Conservation (phyloP, 2,113 vertebrate genomes). For the Pontoporia blainvillei region DNA sequence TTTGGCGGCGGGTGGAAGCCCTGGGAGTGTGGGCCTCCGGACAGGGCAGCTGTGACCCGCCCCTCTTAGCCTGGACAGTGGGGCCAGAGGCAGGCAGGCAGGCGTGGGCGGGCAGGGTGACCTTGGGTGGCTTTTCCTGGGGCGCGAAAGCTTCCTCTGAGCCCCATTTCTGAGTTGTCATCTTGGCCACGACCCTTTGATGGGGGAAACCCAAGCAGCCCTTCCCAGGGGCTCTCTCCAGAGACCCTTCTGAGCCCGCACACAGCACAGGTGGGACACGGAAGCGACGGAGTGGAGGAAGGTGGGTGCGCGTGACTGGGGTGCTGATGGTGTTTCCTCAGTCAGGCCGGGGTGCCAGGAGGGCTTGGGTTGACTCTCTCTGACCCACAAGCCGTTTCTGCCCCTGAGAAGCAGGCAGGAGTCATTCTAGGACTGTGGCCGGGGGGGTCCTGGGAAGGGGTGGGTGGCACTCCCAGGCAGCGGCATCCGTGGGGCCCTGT, state of each 20-base stretch:
- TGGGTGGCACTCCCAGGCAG: not conserved
- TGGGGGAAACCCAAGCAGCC: too few species aligned
- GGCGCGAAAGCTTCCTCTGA: not conserved
- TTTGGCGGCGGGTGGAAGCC: not conserved
- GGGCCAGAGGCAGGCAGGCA: not conserved
- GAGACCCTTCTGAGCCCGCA: not conserved
- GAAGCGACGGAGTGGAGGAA: accelerated
- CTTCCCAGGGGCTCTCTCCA: not conserved
- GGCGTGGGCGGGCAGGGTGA: accelerated
- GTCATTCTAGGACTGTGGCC: not conserved
- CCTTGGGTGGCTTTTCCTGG: not conserved
- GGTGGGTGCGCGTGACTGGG: not conserved
- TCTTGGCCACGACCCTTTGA: not conserved
- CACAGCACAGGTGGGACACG: not conserved
- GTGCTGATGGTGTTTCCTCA: not conserved
- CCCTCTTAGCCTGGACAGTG: accelerated
- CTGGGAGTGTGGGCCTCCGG: accelerated
- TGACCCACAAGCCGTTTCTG: accelerated
- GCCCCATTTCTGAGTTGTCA: not conserved
- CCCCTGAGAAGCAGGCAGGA: not conserved
- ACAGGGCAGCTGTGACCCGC: accelerated
- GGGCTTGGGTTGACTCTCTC: not conserved
- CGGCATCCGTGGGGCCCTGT: accelerated
- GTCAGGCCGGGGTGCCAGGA: accelerated
- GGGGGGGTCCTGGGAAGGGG: not conserved